Percentiles rank a stretch among this genome's conserved stretches.
Conservation (phyloP, 1,140 invertebrate species). For the Globodera ellingtonae region DNA sequence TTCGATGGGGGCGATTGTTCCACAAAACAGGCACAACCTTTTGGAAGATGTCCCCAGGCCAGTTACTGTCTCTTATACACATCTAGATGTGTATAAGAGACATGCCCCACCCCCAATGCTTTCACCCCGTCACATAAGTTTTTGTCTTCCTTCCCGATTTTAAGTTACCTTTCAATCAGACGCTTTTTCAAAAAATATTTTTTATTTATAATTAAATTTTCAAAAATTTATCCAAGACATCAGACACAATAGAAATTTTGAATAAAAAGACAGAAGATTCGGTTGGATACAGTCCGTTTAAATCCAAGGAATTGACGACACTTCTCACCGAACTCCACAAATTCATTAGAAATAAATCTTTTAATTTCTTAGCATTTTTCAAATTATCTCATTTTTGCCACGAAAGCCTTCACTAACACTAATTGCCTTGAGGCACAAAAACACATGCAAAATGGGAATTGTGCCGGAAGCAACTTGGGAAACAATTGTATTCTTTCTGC, state of each 20-base stretch:
- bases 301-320: background rate
- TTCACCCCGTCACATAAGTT: background rate
- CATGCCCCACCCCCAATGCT: background rate
- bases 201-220: background rate
- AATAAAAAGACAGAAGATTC: too few relatives aligned
- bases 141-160: background rate
- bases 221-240: background rate
- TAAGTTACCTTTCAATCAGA: background rate
- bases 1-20: constrained; percentile 96
- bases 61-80: too few relatives aligned
- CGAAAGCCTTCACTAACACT: background rate
- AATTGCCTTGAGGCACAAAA: background rate
- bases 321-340: background rate
- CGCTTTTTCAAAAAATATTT: background rate
- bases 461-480: background rate
- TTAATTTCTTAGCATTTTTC: background rate
- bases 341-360: background rate
- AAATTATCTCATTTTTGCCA: background rate
- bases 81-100: too few relatives aligned
- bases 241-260: too few relatives aligned
- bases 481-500: background rate
- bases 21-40: constrained; percentile 82
- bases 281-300: background rate
- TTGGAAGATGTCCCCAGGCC: constrained; percentile 84
- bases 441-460: background rate